These are phyloP conservation scores for Chrysaora quinquecirrha DNA, from an alignment of 30 jellyfish, hydroid and myxozoan genomes.

Conservation along the genomic window DNA sequence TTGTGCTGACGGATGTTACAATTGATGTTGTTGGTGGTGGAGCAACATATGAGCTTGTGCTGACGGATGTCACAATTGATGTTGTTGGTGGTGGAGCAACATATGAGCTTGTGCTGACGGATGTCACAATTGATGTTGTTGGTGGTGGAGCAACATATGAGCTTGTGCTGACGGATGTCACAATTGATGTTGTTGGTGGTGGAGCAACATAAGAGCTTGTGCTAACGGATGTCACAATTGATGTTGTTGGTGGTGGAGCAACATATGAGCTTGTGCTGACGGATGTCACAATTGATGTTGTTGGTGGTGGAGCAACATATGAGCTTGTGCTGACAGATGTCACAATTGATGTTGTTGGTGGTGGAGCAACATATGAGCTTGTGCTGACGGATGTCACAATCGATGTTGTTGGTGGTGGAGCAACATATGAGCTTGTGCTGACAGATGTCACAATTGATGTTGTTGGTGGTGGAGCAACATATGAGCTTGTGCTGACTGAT, in stretches of 20 bases:
- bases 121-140: constrained; percentile 6
- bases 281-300: background rate
- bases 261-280: background rate
- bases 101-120: constrained; percentile 10
- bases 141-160: constrained; percentile 10
- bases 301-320: constrained; percentile 1
- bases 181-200: background rate
- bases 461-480: constrained; percentile 4
- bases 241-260: constrained; percentile 23
- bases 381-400: background rate
- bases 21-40: constrained; percentile 21
- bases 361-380: constrained; percentile 1
- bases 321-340: constrained; percentile 9
- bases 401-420: background rate
- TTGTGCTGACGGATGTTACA: no score
- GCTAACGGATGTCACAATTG: constrained; percentile 5
- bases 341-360: constrained; percentile 3
- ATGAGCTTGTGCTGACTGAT: constrained; percentile 5
- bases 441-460: constrained; percentile 3
- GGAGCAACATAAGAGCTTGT: background rate
- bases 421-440: background rate
- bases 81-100: constrained; percentile 4
- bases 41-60: background rate
- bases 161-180: background rate
- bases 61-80: background rate